Evolutionary conservation across 1,140 invertebrate genomes (phyloP), one percentile per base, ranked within the genome.

Genomic region (Lasioglossum baleicum): DNA sequence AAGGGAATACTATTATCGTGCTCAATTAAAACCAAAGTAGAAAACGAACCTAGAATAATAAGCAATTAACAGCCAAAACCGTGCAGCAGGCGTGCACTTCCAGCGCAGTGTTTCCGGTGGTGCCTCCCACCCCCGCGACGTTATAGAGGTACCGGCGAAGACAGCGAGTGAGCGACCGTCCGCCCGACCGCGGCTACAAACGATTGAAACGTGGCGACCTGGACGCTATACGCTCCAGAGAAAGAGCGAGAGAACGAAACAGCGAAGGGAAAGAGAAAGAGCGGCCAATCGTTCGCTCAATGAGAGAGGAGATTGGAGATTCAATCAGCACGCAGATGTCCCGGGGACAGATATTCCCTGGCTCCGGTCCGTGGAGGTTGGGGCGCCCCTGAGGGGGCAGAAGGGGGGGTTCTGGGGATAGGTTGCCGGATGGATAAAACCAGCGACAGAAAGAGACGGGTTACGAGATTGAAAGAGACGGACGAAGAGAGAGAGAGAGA

Each of bases 251-350:
- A 73, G 63, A 64, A 58, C 75, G 53, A 86, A 79, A 87, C 44
- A 22, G 72, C 51, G 35, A 51, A 73, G 61, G 53, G 66, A 81
- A 35, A 87, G 82, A 87, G 79, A 80, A 82, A 70, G 89, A 89
- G 86, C 88, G 88, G 89, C 90, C 91, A 92, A 92, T 90, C 91
- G 89, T 88, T 90, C 89, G 89, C 87, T 91, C 91, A 92, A 91
- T 90, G 89, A 91, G 89, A 89, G 89, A 91, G 88, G 89, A 91
- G 92, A 92, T 91, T 90, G 89, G 91, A 93, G 91, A 93, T 93
- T 93, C 92, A 93, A 93, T 93, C 92, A 93, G 90, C 88, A 91
- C 92, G 90, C 92, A 93, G 92, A 93, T 93, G 92, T 93, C 92
- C 92, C 90, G 86, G 92, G 92, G 90, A 93, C 90, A 92, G 91